Base-by-base conservation (phyloP, 2,113 vertebrate genomes). In the Pachypanchax playfairii region DNA sequence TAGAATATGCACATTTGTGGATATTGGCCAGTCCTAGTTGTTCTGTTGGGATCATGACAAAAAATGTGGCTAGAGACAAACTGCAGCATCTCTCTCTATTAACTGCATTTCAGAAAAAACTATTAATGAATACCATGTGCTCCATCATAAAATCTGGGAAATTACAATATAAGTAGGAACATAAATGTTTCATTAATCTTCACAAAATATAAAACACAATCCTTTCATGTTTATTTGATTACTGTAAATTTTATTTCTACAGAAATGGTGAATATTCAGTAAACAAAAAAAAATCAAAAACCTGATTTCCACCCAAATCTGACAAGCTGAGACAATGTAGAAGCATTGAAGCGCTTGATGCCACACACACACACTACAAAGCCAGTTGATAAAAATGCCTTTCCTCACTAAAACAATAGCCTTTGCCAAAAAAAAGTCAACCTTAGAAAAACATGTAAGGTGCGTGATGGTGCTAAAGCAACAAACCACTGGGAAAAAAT, bases 1-100 rank as follows among this genome's bases (percentile, higher is more conserved):
- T 77, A 75, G 76, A 86, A 80, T 82, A 83, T 84, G 80, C 74
- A 80, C 70, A 70, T 85, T 86, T 78, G 68, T 47, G 71, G 76
- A 77, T 25, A 42, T 70, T 74, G 84, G 72, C 80, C 50, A 12
- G 56, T 73, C 25, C 44, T 15, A 41, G 61, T 70, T 65, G 65
- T 59, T 54, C 35, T 67, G 49, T 38, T 82, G 77, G 75, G 83
- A 47, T 17, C 29, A 35, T 12, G 65, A 66, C 77, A 65, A 57
- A n/a, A 49, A 49, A 69, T 65, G 49, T 49, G 35, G 17, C 28
- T 18, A 15, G 39, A 82, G 54, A 59, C 24, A 35, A 65, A 55
- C 29, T 61, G 38, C n/a, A 70, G 38, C 42, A 35, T 69, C 22
- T 29, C 35, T 68, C 35, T 68, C 17, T 22, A 44, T 68, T 25